phyloP scores from a whole-genome alignment of 64 coral and sea anemone genomes.

The Stichodactyla mertensii region DNA sequence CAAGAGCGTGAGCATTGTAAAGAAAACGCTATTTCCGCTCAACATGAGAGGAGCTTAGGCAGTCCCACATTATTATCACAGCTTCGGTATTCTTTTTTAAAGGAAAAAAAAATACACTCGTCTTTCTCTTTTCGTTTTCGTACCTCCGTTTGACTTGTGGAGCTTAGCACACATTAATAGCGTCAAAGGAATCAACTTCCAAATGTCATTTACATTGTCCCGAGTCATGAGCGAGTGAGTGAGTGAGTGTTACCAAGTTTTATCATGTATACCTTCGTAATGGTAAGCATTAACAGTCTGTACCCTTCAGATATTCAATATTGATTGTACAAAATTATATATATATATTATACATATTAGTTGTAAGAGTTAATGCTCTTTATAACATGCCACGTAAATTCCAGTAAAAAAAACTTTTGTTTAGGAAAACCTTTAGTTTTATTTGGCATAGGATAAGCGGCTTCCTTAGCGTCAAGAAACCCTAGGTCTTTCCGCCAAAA shows the following conservation, averaged over 20 bases:
- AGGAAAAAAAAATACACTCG: not conserved
- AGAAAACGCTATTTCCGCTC: conserved; percentile 16
- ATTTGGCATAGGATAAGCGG: conserved; percentile 20
- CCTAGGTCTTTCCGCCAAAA: conserved; percentile 21
- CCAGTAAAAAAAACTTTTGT: not conserved
- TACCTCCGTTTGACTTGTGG: not conserved
- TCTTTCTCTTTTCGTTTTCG: not conserved
- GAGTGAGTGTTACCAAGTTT: conserved; percentile 13
- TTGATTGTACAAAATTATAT: conserved; percentile 32
- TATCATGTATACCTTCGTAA: conserved; percentile 49
- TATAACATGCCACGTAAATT: not conserved
- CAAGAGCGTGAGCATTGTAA: conserved; percentile 17
- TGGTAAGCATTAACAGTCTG: conserved; percentile 51
- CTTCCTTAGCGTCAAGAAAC: conserved; percentile 6
- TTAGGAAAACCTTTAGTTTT: conserved; percentile 3
- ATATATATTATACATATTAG: conserved; percentile 23
- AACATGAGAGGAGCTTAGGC: not conserved
- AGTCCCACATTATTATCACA: not conserved
- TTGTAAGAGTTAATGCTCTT: not conserved
- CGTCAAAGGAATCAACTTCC: conserved; percentile 8
- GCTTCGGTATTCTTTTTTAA: not conserved
- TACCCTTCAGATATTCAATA: conserved; percentile 27
- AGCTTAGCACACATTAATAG: conserved; percentile 14
- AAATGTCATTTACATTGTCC: conserved; percentile 28
- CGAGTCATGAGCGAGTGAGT: conserved; percentile 36